Base-by-base conservation (phyloP, 2,888 invertebrate genomes). In the Chalcis sispes region DNA sequence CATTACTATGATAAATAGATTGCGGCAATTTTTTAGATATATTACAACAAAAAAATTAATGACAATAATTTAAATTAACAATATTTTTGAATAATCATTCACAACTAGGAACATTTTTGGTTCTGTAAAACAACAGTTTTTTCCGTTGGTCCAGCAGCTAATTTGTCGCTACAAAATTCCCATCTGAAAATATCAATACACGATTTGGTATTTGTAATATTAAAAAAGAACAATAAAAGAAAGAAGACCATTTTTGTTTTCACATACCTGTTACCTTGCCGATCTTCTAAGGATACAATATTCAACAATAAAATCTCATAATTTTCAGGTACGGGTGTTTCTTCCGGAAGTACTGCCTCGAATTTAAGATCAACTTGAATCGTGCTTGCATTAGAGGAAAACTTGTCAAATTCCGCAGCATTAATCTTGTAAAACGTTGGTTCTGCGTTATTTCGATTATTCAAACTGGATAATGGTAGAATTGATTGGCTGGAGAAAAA, bases 261-360 rank as follows among this genome's bases (percentile, higher is more conserved):
- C 15, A 27, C 64, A 20, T 81, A 85, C 88, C 86, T 86, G 69
- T 86, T 82, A 32, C 85, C 86, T 64, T 79, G 84, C 52, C 86
- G 82, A 79, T 88, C 86, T 75, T 88, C 87, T 18, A 88, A 61
- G 1, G 75, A 27, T 27, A 88, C 75, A 79, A 82, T 82, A 64
- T 85, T 80, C 18, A 88, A 10, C 10, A 82, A 72, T n/a, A 88
- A 58, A 29, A 78, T 78, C 27, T 81, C 73, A 7, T 72, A 54
- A 74, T 81, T 79, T 40, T 81, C 81, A 18, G 82, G 80, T 42
- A 73, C 75, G 7, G 79, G 79, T 7, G 80, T 81, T 10, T 27
- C 42, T 3, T 74, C 74, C 1, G 65, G 62, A 10, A 75, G n/a
- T 20, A 77, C 72, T 10, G 79, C 67, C n/a, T 82, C 78, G 65